Evolutionary conservation across 2,797 vertebrate species (phyloP), one percentile per base, ranked within the genome.

Genomic region (Myiotriccus ornatus): DNA sequence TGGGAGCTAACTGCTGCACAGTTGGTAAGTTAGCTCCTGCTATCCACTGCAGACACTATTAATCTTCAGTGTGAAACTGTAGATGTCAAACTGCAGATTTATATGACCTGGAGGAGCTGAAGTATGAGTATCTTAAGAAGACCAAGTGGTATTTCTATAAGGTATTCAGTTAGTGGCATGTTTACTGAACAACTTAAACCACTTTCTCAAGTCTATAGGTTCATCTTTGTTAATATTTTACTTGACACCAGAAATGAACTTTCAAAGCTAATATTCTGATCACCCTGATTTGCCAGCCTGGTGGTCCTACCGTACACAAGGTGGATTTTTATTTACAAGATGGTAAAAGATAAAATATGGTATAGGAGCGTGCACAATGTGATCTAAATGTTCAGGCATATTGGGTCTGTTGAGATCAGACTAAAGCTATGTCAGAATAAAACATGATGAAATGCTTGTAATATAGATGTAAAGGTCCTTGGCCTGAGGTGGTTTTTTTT

Each of bases 121-220:
- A n/a, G 14, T 34, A 25, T 11, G 47, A 23, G 27, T 12, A 46
- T 19, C 18, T 44, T 19, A 74, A 63, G 0, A 7, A 78, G 19
- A 67, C 6, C 6, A 32, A 21, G 18, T 28, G 22, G 12, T 53
- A 24, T 63, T 65, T 59, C 39, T 41, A 1, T 35, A 25, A 22
- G 0, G 1, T 57, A 6, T 12, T 18, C 19, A 50, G 43, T 10
- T 65, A 53, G 14, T 21, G 17, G 1, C 6, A 15, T 0, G 0
- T 27, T 12, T 12, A 30, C 70, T 15, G 53, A 87, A 41, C 6
- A n/a, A 50, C 13, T 81, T 49, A 69, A 56, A 60, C 20, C 7
- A 27, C 32, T 69, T 60, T 32, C 49, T 77, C 3, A 5, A 57
- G 27, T 53, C n/a, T 49, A 2, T 25, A 14, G 11, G 17, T 55